These are phyloP conservation scores for Drosophila suzukii DNA, from an alignment of 1,140 invertebrate genomes.

Conservation along the genomic window DNA sequence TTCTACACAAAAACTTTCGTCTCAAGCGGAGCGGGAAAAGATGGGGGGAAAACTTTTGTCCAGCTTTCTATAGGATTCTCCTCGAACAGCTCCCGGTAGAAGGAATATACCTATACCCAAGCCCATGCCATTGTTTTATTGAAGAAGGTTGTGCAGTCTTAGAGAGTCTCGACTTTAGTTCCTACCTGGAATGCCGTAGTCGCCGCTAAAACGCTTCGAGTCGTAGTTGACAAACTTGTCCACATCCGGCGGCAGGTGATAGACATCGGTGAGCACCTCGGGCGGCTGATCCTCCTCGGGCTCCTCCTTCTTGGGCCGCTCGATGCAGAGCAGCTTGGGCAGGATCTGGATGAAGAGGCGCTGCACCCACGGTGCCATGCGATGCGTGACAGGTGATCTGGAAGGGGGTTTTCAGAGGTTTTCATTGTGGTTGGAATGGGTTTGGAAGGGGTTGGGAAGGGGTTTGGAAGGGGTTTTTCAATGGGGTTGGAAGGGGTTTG, in stretches of 20 bases:
- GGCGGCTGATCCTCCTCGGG: constrained; percentile 88
- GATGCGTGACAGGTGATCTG: constrained; percentile 96
- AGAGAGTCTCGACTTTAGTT: no score
- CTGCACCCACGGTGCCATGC: constrained; percentile 95
- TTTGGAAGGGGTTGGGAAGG: no score
- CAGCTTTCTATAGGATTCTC: constrained; percentile 26
- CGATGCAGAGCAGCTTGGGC: constrained; percentile 93
- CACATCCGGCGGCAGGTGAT: constrained; percentile 89
- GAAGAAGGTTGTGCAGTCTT: background rate
- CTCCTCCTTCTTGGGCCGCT: constrained; percentile 91
- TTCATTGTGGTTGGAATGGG: no score
- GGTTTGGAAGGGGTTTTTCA: no score
- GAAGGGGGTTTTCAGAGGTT: background rate
- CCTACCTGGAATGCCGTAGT: constrained; percentile 89
- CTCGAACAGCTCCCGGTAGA: background rate
- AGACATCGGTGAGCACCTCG: constrained; percentile 90
- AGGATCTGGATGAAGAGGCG: constrained; percentile 95
- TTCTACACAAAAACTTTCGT: constrained; percentile 64
- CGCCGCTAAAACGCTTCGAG: constrained; percentile 88
- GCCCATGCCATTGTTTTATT: constrained; percentile 23
- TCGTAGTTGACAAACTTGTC: constrained; percentile 88
- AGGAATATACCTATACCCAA: background rate
- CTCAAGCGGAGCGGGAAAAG: constrained; percentile 44
- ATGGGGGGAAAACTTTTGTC: constrained; percentile 48
- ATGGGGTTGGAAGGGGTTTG: no score